Percentiles rank a stretch among this genome's conserved stretches.
Evolutionary conservation across 1,140 invertebrate species (phyloP).

Genomic region (Heliconius congener): DNA sequence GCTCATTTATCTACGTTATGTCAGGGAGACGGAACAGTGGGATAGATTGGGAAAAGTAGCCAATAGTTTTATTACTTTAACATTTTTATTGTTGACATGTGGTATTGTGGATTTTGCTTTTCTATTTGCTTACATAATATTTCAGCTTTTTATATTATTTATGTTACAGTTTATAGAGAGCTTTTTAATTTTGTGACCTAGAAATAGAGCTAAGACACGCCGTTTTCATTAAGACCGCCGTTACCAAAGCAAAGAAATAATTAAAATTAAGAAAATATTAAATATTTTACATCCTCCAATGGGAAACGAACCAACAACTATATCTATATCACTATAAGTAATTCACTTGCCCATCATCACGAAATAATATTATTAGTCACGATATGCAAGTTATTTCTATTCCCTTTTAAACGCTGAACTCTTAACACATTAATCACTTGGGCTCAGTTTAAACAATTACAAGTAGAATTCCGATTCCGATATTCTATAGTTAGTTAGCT

Average conservation of each 20-base stretch:
- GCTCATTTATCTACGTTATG: constrained; percentile 60
- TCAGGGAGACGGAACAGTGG: constrained; percentile 42
- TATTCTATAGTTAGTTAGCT: constrained; percentile 32
- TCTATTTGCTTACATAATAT: not conserved
- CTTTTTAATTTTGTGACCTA: no score
- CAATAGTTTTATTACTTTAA: constrained; percentile 3
- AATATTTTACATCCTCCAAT: no score
- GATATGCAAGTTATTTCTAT: not conserved
- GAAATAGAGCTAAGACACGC: no score
- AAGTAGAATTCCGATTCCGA: constrained; percentile 32
- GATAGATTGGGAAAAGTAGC: constrained; percentile 20
- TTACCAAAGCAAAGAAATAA: no score
- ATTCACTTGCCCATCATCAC: not conserved
- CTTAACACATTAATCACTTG: constrained; percentile 20
- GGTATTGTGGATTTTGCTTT: not conserved
- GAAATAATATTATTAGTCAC: not conserved
- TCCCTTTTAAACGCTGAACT: constrained; percentile 20
- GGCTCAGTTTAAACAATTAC: constrained; percentile 29
- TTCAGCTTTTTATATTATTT: not conserved
- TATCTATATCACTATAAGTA: not conserved
- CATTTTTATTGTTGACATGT: not conserved
- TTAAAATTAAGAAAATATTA: no score
- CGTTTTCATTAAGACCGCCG: no score
- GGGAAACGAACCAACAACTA: no score
- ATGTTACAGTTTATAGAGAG: no score